Evolutionary conservation across 2,113 vertebrate species (phyloP).

Genomic region (Procapra przewalskii): DNA sequence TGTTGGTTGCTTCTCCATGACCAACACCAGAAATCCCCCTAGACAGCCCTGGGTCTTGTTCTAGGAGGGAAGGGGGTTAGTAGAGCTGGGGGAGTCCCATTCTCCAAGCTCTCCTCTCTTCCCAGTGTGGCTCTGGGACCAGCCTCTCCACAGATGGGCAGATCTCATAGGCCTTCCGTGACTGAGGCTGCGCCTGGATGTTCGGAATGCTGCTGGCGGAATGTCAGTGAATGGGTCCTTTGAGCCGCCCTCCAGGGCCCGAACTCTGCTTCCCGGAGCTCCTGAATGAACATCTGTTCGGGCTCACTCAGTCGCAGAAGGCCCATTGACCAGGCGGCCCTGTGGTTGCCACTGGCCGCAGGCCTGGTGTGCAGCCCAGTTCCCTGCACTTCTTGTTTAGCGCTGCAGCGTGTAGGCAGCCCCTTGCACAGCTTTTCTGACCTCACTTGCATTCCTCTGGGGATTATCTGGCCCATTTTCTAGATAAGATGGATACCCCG

Average conservation of each 20-base stretch:
- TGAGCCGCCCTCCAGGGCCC: background rate
- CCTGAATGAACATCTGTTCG: constrained; percentile 58
- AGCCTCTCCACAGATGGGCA: background rate
- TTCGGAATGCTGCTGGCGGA: constrained; percentile 49
- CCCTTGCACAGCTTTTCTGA: background rate
- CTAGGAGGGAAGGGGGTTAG: background rate
- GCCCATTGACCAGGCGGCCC: constrained; percentile 18
- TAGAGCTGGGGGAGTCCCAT: background rate
- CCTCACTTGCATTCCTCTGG: background rate
- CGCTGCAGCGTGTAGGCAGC: background rate
- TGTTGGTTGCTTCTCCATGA: background rate
- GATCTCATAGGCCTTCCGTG: background rate
- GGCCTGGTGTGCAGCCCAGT: background rate
- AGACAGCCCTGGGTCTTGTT: background rate
- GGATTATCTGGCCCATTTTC: background rate
- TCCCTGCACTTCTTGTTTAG: background rate
- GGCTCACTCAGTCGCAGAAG: background rate
- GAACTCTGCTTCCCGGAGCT: constrained; percentile 19
- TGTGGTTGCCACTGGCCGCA: background rate
- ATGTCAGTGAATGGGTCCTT: constrained; percentile 64
- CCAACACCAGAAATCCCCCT: background rate
- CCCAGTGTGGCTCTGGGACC: background rate
- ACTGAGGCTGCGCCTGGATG: background rate
- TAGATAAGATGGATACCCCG: background rate
- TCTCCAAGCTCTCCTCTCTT: background rate